Base-by-base conservation (phyloP, 2,888 invertebrate genomes). In the Drosophila mayaguana region DNA sequence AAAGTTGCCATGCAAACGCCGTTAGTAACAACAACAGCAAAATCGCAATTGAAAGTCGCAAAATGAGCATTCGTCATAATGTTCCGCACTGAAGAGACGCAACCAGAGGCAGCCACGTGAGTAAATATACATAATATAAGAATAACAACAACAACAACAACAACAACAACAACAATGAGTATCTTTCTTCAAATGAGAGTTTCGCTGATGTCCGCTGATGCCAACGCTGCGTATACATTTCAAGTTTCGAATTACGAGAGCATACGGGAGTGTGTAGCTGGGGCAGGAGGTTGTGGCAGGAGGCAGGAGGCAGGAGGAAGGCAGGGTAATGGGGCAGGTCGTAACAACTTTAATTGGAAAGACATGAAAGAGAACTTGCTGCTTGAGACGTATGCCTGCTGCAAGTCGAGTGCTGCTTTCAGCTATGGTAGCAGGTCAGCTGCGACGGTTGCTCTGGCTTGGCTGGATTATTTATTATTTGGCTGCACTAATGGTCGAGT, bases 1-100 rank as follows among this genome's bases (percentile, higher is more conserved):
- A 82, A 84, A 88, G 84, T 84, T 84, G 86, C 84, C 79, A 84
- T 84, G 84, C 54, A 70, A 87, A 83, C 86, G 81, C 42, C 7
- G 20, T n/a, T 40, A 25, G 28, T 22, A 38, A 12, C 59, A 55
- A 12, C 48, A 62, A 57, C 55, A 64, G 18, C n/a, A 55, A 59
- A 16, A 57, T 25, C n/a, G 53, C 32, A 63, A 67, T 46, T 63
- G 36, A 51, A 70, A 53, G 16, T 38, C 54, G 57, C 61, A 80
- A 43, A 61, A 55, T 45, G 43, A 54, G 54, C 56, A 66, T 54
- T 75, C 75, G 63, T 78, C 75, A 67, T 83, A 72, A 78, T 72
- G 65, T 56, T 38, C 40, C 43, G 43, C 42, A n/a, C 22, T 28
- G 45, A 14, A 16, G 20, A 22, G 20, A n/a, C 22, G 60, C 40